Conservation (phyloP, 1,140 invertebrate species). For the Venustaconcha ellipsiformis region DNA sequence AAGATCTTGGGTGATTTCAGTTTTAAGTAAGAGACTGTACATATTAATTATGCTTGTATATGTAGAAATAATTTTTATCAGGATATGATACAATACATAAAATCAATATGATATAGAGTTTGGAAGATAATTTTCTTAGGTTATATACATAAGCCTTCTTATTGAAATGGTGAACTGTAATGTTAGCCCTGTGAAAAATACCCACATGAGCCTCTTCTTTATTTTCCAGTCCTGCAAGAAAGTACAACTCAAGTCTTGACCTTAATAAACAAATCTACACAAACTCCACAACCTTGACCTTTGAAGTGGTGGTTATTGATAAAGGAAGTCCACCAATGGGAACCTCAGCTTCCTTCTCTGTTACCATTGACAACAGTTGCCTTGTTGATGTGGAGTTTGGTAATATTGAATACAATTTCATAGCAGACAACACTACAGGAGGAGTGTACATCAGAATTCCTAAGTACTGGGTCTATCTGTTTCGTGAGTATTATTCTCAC, state of each 20-base stretch:
- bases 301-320: slow-evolving; percentile 40
- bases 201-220: too few relatives aligned
- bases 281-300: slow-evolving; percentile 35
- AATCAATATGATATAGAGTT: too few relatives aligned
- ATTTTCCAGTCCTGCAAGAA: slow-evolving; percentile 29
- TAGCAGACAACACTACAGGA: slow-evolving; percentile 35
- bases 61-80: too few relatives aligned
- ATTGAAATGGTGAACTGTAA: too few relatives aligned
- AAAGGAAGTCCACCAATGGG: slow-evolving; percentile 37
- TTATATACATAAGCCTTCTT: too few relatives aligned
- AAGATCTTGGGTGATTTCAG: too few relatives aligned
- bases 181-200: too few relatives aligned
- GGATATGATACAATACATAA: too few relatives aligned
- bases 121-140: too few relatives aligned
- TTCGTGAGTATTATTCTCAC: slow-evolving; percentile 30
- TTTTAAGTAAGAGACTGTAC: too few relatives aligned
- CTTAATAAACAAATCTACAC: slow-evolving; percentile 34
- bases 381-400: slow-evolving; percentile 42
- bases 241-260: slow-evolving; percentile 36
- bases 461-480: slow-evolving; percentile 42
- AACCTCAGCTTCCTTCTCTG: slow-evolving; percentile 22
- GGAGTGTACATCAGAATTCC: slow-evolving; percentile 37
- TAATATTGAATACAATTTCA: slow-evolving; percentile 30
- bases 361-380: slow-evolving; percentile 45
- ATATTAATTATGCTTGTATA: too few relatives aligned